Base-by-base conservation (phyloP, 1,140 invertebrate species). In the Stegodyphus mimosarum region DNA sequence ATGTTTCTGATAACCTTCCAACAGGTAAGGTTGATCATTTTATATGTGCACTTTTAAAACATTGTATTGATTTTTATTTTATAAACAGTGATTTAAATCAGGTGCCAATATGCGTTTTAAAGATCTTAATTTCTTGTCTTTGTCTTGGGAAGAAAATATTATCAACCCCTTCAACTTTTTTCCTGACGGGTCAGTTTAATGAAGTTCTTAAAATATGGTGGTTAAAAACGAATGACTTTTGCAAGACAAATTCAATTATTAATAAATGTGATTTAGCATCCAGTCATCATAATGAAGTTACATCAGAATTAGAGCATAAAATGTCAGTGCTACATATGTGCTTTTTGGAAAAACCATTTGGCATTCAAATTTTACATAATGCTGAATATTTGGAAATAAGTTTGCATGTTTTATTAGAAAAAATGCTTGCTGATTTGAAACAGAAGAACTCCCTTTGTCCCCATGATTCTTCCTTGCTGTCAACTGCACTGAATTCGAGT, bases 371-470 rank as follows among this genome's bases (percentile, higher is more conserved):
- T n/a, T 18, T 17, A 10, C 66, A 55, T 7, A 15, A 75, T 49
- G 17, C 60, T 13, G 71, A 33, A n/a, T 5, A 49, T 11, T 84
- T 69, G 49, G 81, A 84, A 70, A 11, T 48, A n/a, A 55, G 50
- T 69, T 13, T 84, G 6, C 75, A 84, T 84, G 60, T 84, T 69
- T 76, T 84, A n/a, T 49, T 84, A 17, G 81, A 84, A 76, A 84
- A 84, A 18, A 75, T 84, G 18, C 15, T 84, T 7, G 50, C 53
- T 49, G 81, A 84, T 60, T 69, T 84, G 49, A 75, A 84, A 60
- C 33, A 17, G 7, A 76, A 51, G 51, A 49, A 49, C 50, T 70
- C 51, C 50, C 63, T 69, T n/a, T 84, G 81, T 60, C 6, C 64
- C 17, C 50, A 11, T 69, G 81, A 84, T 69, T 7, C 76, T 50